Conservation (phyloP, 2,797 vertebrate species). For the Leptoclinus maculatus region DNA sequence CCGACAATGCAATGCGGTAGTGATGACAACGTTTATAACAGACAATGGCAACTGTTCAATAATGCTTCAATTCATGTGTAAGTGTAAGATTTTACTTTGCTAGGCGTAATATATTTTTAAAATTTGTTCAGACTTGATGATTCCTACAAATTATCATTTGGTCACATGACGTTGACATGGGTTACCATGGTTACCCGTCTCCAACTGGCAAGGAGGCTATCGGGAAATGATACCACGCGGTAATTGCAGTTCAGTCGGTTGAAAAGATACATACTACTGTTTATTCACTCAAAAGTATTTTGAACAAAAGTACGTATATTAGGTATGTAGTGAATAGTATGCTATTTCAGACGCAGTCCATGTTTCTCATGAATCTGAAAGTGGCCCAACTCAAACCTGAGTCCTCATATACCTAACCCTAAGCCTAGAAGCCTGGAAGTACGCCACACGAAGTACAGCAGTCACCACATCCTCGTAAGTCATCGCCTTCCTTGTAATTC, state of each 20-base stretch:
- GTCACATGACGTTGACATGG: not conserved
- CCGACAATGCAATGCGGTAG: too few relatives aligned
- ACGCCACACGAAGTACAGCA: not conserved
- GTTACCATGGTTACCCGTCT: not conserved
- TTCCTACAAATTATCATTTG: not conserved
- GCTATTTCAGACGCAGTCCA: too few relatives aligned
- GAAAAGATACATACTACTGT: too few relatives aligned
- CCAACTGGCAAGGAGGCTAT: not conserved
- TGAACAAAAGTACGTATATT: too few relatives aligned
- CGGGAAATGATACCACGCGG: not conserved
- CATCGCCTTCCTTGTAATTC: conserved; percentile 42
- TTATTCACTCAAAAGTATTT: too few relatives aligned
- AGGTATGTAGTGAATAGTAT: too few relatives aligned
- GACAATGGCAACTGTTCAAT: too few relatives aligned
- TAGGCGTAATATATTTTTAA: not conserved
- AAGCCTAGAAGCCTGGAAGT: conserved; percentile 11
- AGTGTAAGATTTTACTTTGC: not conserved
- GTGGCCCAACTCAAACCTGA: not conserved
- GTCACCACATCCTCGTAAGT: conserved; percentile 60
- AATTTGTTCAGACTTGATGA: not conserved
- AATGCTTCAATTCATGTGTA: not conserved
- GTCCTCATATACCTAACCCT: not conserved
- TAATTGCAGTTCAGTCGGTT: too few relatives aligned
- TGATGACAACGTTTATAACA: too few relatives aligned
- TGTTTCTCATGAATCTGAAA: not conserved